Conservation (phyloP, 2,888 invertebrate species). For the Metallyticus violacea region DNA sequence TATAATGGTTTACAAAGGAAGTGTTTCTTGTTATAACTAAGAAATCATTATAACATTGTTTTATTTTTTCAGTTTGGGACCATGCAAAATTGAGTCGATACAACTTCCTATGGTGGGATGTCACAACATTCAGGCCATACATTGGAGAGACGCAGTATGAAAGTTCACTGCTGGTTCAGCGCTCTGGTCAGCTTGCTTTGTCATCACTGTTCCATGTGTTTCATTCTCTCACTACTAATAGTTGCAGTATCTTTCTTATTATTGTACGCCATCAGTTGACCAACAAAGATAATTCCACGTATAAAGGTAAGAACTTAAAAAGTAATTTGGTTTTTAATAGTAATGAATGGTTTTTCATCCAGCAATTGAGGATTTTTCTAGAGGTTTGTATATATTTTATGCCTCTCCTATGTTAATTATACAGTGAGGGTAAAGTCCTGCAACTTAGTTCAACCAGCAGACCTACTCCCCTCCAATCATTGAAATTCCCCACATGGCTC, state of each 20-base stretch:
- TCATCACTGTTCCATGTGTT: constrained; percentile 88
- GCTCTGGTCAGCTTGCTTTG: constrained; percentile 72
- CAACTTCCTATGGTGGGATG: constrained; percentile 90
- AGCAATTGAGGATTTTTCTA: too few relatives aligned
- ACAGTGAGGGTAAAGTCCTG: too few relatives aligned
- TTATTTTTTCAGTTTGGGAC: constrained; percentile 75
- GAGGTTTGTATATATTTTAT: too few relatives aligned
- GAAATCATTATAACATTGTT: too few relatives aligned
- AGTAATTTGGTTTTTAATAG: too few relatives aligned
- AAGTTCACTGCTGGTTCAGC: constrained; percentile 77
- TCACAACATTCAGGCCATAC: constrained; percentile 81
- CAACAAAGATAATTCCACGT: constrained; percentile 66
- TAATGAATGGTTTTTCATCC: too few relatives aligned
- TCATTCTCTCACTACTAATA: constrained; percentile 84
- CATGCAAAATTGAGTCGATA: constrained; percentile 78
- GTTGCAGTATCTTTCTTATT: constrained; percentile 78
- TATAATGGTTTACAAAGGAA: too few relatives aligned
- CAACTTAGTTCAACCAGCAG: too few relatives aligned
- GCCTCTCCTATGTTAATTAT: too few relatives aligned
- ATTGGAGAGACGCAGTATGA: constrained; percentile 81
- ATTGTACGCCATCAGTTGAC: constrained; percentile 80
- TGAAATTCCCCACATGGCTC: too few relatives aligned
- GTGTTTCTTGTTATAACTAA: too few relatives aligned
- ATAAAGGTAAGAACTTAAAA: constrained; percentile 76
- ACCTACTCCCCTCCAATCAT: too few relatives aligned